A percentile compares a stretch with the other conserved stretches of the same genome.
Conservation (phyloP, 2,113 vertebrate genomes). For the Pleuronectes platessa region DNA sequence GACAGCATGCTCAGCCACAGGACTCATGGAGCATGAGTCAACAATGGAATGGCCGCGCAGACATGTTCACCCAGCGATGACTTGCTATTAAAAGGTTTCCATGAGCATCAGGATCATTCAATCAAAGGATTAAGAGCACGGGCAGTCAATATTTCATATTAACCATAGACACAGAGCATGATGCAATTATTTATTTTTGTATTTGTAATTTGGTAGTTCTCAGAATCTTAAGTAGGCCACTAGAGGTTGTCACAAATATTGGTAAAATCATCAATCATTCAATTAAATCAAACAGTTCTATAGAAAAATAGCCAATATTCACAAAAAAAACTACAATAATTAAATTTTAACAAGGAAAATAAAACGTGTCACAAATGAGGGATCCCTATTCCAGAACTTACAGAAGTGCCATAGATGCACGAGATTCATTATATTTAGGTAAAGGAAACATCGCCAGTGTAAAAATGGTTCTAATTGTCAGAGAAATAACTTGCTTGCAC, state of each 20-base stretch:
- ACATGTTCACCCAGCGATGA: conserved; percentile 30
- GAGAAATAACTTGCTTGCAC: no score
- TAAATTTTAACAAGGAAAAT: no score
- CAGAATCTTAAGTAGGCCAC: neutral
- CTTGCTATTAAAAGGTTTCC: conserved; percentile 17
- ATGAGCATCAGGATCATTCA: conserved; percentile 10
- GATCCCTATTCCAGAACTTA: no score
- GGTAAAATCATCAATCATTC: neutral
- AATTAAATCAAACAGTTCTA: no score
- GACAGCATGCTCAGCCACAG: conserved; percentile 36
- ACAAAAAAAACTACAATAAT: no score
- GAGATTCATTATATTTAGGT: neutral
- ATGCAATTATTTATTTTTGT: no score
- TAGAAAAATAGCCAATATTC: no score
- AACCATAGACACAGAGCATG: no score
- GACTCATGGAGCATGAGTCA: conserved; percentile 46
- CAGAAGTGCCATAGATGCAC: neutral
- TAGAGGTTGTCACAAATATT: neutral
- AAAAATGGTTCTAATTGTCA: no score
- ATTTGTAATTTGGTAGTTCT: neutral
- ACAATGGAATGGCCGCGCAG: conserved; percentile 14
- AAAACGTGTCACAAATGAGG: no score
- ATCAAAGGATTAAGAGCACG: neutral
- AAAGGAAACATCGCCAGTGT: no score
- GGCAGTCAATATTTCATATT: neutral